phyloP scores from a whole-genome alignment of 1,140 invertebrate genomes.

The Anastatus disparis region DNA sequence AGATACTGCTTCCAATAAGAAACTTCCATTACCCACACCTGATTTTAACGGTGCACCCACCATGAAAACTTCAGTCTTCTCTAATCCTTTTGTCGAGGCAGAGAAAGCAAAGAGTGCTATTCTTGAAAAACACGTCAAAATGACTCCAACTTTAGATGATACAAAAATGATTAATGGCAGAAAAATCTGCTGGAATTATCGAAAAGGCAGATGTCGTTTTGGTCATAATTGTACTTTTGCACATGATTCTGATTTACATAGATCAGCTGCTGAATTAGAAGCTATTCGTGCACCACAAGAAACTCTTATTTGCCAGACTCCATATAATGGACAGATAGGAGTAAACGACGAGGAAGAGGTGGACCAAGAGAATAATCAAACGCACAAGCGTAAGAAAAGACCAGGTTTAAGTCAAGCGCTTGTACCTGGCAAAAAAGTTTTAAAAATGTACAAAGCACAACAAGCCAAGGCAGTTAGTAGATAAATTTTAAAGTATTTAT shows the following conservation, averaged over 20 bases:
- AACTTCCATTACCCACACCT: conserved; percentile 68
- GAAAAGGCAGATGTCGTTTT: conserved; percentile 89
- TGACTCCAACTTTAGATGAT: conserved; percentile 78
- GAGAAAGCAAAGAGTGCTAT: conserved; percentile 87
- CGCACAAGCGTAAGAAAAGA: conserved; percentile 75
- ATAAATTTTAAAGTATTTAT: conserved; percentile 55
- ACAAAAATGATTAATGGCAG: conserved; percentile 84
- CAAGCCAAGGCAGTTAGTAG: conserved; percentile 67
- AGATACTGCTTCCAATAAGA: conserved; percentile 57
- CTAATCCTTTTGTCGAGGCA: conserved; percentile 90
- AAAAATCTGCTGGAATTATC: conserved; percentile 94
- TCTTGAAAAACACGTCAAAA: conserved; percentile 93
- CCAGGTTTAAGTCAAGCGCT: conserved; percentile 82
- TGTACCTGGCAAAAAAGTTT: conserved; percentile 85
- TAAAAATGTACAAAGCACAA: conserved; percentile 79
- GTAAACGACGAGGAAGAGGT: conserved; percentile 64
- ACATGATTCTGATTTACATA: conserved; percentile 86
- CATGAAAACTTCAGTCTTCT: conserved; percentile 79
- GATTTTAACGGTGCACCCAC: conserved; percentile 64
- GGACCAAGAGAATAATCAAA: conserved; percentile 69
- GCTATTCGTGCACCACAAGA: conserved; percentile 68
- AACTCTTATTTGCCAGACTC: conserved; percentile 64
- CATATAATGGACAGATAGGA: conserved; percentile 54
- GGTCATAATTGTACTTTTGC: conserved; percentile 93
- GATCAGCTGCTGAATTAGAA: conserved; percentile 69